Evolutionary conservation across 2,888 invertebrate species (phyloP), one percentile per base, ranked within the genome.

Genomic region (Cosmia trapezina): DNA sequence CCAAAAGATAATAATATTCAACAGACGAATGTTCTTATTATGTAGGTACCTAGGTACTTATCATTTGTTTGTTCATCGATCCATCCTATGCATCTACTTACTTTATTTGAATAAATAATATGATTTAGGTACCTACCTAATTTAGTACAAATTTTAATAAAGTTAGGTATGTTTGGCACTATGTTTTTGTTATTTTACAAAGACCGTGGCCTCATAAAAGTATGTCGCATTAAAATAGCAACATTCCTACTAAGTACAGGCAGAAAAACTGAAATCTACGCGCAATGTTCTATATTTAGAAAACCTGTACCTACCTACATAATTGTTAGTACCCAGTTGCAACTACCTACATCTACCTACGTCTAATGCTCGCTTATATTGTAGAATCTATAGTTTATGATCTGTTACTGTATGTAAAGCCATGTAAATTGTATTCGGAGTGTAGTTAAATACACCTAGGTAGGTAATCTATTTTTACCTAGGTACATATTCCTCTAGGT

Each of bases 281-380:
- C 41, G 45, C 28, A 37, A 47, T 67, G 17, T 77, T 77, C 69
- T 77, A 76, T 74, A 70, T 60, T 70, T 70, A 74, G 51, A 70
- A 78, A 53, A 60, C 70, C 51, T 60, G 74, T 70, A 28, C 2
- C 2, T 70, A 28, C 2, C 2, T 28, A 28, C 28, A 28, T 28
- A 19, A 53, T 53, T 37, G n/a, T 75, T 64, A 22, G 22, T 57
- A 17, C 17, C 49, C 19, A 49, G 33, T 43, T 65, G 22, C 49
- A 49, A 43, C 19, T 28, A 67, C 2, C 8, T 56, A 41, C 11
- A 28, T 49, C 2, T 37, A 37, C 2, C 37, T 37, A 37, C 47
- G 12, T 33, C 45, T 43, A 49, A 51, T 33, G 19, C 4, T 0
- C 2, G 41, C 0, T 49, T 43, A 33, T 54, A 19, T 9, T 54